Base-by-base conservation (phyloP, 2,797 vertebrate genomes). In the Lemur catta region DNA sequence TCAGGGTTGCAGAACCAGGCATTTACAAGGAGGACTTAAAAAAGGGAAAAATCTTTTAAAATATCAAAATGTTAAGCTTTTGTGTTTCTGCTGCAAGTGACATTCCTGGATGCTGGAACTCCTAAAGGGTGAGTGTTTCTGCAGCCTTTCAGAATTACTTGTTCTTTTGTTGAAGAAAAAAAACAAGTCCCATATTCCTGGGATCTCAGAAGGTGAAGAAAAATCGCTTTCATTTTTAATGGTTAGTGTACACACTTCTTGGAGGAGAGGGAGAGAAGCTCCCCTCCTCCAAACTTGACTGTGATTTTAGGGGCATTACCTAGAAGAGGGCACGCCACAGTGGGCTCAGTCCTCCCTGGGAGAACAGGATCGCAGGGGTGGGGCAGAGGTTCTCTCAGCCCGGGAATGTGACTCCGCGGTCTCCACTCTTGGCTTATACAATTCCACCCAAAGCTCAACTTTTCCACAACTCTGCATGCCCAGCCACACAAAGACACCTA, bases 31-130 rank as follows among this genome's bases (percentile, higher is more conserved):
- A 93, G 69, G 82, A 94, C 75, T 94, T 89, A 84, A 92, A 97
- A 78, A 69, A 69, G 52, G 71, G 61, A 50, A 52, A 52, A 87
- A 91, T 95, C 91, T 95, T 93, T 95, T 74, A 97, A 97, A 97
- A 97, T 84, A 97, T 87, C 95, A 91, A 88, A 95, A 95, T 71
- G 91, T 94, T 95, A 93, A 89, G 96, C 94, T 93, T 97, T 97
- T 97, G 95, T 93, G 71, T 91, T 96, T 74, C 80, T 87, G 84
- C 93, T 7, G n/a, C 52, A 41, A 91, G 94, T 78, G 78, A 88
- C 90, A 89, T 86, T 96, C 90, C 93, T 75, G 84, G 87, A 84
- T 86, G 92, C 89, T 61, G 87, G 93, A 80, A 92, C 91, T 84
- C 97, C 96, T 90, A 76, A 97, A 69, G 95, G 48, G 84, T 87